Evolutionary conservation across 2,797 vertebrate genomes (phyloP).

Genomic region (Scomberomorus guttatus): DNA sequence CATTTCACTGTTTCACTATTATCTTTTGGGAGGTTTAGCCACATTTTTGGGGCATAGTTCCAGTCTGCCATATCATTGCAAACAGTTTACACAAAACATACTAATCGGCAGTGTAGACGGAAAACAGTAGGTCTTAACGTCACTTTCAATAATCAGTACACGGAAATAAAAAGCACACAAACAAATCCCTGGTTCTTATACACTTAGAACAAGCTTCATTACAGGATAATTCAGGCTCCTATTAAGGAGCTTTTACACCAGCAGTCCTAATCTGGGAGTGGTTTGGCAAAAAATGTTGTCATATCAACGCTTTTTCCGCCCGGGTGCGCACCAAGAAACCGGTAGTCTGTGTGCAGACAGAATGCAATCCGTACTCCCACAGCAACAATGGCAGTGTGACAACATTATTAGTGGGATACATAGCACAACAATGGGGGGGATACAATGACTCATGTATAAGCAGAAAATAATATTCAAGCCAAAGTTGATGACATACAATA

Average conservation of each 20-base stretch:
- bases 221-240: neutral
- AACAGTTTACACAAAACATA: neutral
- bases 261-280: neutral
- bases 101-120: neutral
- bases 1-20: neutral
- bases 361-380: constrained; percentile 1
- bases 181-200: neutral
- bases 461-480: neutral
- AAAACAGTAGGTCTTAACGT: constrained; percentile 11
- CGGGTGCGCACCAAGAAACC: neutral
- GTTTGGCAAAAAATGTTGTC: too few species aligned
- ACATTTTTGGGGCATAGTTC: neutral
- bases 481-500: neutral
- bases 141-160: constrained; percentile 6
- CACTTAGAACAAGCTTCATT: neutral
- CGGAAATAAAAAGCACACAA: constrained; percentile 14
- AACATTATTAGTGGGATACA: neutral
- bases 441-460: neutral
- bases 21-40: neutral
- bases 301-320: neutral
- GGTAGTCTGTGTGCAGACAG: neutral
- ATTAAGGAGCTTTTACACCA: neutral
- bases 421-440: constrained; percentile 3
- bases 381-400: neutral
- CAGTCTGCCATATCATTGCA: constrained; percentile 29